phyloP scores from a whole-genome alignment of 2,113 vertebrate genomes.

The Macroglossus sobrinus region DNA sequence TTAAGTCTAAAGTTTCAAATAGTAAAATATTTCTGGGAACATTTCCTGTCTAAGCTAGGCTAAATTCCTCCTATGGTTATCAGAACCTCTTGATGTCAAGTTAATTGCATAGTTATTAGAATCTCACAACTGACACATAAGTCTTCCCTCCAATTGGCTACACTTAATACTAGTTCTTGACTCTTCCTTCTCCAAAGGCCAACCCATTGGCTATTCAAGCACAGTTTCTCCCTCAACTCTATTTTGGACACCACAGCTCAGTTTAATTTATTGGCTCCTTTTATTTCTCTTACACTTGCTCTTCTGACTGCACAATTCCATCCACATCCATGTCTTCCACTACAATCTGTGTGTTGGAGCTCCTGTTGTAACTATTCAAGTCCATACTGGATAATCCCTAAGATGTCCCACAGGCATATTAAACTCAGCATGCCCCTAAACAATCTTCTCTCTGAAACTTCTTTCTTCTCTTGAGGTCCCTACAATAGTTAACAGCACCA shows the following conservation, averaged over 20 bases:
- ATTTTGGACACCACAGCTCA: neutral
- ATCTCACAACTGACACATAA: neutral
- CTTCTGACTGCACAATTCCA: neutral
- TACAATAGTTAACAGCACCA: neutral
- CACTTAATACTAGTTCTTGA: neutral
- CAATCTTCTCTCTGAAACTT: neutral
- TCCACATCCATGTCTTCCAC: neutral
- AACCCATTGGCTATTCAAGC: neutral
- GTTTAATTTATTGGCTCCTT: neutral
- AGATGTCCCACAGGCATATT: neutral
- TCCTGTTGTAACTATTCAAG: neutral
- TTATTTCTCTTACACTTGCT: neutral
- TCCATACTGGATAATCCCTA: neutral
- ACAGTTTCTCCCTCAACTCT: neutral
- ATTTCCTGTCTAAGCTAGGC: neutral
- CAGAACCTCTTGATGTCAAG: neutral
- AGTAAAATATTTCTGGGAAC: neutral
- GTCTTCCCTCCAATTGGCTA: neutral
- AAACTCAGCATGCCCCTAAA: neutral
- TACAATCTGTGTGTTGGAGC: neutral
- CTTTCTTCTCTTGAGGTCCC: neutral
- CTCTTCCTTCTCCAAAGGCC: neutral
- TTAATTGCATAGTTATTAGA: neutral
- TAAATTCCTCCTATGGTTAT: neutral
- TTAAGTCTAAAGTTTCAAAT: conserved; percentile 23